Evolutionary conservation across 1,140 invertebrate species (phyloP).

Genomic region (Drosophila ogumai): DNA sequence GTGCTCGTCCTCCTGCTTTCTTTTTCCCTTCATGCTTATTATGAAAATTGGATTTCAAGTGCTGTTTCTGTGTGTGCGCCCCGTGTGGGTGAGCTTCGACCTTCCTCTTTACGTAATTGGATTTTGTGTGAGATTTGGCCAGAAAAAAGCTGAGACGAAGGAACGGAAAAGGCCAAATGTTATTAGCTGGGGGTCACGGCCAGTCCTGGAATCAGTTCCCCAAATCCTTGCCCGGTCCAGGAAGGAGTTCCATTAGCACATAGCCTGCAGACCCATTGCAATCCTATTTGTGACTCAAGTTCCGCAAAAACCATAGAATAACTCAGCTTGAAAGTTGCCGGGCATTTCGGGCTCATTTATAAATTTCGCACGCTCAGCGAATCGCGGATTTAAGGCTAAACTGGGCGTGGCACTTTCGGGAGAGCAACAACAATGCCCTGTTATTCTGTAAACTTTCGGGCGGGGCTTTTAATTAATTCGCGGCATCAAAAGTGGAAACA

Average conservation of each 20-base stretch:
- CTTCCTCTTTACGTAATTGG: constrained; percentile 76
- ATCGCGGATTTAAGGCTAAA: constrained; percentile 45
- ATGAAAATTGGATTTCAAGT: constrained; percentile 81
- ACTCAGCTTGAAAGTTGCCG: constrained; percentile 36
- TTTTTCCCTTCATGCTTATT: constrained; percentile 60
- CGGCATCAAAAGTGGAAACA: constrained; percentile 41
- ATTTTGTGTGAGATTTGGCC: constrained; percentile 71
- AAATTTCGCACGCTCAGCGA: constrained; percentile 47
- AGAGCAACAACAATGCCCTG: constrained; percentile 58
- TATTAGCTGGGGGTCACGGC: constrained; percentile 55
- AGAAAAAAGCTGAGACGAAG: constrained; percentile 33
- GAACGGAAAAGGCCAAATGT: constrained; percentile 54
- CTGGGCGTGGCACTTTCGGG: constrained; percentile 28
- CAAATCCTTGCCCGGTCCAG: constrained; percentile 1
- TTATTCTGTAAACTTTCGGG: constrained; percentile 60
- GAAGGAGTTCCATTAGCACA: constrained; percentile 18
- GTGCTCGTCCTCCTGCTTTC: constrained; percentile 24
- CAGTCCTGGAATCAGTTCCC: constrained; percentile 25
- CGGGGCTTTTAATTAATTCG: constrained; percentile 77
- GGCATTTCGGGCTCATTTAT: constrained; percentile 29
- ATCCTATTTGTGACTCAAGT: constrained; percentile 41
- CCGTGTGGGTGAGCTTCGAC: constrained; percentile 59
- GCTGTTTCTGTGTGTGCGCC: constrained; percentile 23
- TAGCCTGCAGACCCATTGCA: constrained; percentile 40
- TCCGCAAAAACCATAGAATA: constrained; percentile 28